Conservation (phyloP, 2,797 vertebrate species). For the Siniperca obscura region DNA sequence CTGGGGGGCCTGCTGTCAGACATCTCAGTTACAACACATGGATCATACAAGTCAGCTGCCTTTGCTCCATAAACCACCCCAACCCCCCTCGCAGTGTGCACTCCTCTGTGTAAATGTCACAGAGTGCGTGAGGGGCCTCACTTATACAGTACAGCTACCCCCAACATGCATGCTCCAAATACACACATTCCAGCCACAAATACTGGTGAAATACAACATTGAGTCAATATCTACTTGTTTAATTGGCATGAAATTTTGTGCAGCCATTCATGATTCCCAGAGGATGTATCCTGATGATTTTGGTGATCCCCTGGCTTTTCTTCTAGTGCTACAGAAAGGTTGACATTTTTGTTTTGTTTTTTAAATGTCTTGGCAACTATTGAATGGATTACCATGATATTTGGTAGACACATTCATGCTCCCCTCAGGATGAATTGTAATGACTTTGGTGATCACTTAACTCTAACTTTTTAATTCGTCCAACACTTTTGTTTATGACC, state of each 20-base stretch:
- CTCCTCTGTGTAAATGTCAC: constrained; percentile 56
- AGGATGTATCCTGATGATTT: not conserved
- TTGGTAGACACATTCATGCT: not conserved
- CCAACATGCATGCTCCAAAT: constrained; percentile 21
- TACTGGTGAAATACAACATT: constrained; percentile 42
- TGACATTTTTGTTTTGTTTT: no score
- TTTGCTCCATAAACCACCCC: constrained; percentile 24
- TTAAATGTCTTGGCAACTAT: no score
- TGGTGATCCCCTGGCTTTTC: not conserved
- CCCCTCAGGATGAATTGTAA: not conserved
- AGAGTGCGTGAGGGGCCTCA: constrained; percentile 11
- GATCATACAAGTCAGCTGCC: constrained; percentile 40
- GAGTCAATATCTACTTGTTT: not conserved
- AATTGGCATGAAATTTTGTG: not conserved
- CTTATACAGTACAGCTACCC: constrained; percentile 21
- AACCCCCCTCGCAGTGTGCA: not conserved
- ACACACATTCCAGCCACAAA: constrained; percentile 46
- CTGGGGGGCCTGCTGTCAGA: constrained; percentile 14
- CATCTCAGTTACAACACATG: constrained; percentile 47
- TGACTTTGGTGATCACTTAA: not conserved
- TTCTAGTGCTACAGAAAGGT: not conserved
- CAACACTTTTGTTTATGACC: not conserved
- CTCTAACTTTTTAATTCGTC: not conserved
- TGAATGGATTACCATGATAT: not conserved
- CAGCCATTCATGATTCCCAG: not conserved